phyloP scores from a whole-genome alignment of 2,113 vertebrate genomes.

The Corydoras maculifer region DNA sequence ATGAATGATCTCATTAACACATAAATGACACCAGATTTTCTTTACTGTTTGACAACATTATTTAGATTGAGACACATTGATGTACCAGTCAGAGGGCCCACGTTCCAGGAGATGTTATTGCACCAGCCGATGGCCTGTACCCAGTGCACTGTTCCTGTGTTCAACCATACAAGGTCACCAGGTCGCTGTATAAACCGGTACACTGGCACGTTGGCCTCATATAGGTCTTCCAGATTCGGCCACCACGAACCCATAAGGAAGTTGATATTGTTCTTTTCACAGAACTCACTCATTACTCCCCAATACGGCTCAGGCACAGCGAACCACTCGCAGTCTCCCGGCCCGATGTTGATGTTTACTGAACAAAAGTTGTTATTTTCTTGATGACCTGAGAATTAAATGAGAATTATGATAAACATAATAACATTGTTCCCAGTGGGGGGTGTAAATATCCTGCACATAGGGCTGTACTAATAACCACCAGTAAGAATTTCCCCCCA shows the following conservation, averaged over 20 bases:
- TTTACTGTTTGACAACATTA: too few relatives aligned
- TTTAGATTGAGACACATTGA: neutral
- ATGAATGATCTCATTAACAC: neutral
- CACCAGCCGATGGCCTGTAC: slow-evolving; percentile 98
- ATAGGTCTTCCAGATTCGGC: slow-evolving; percentile 92
- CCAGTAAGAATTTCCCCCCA: too few relatives aligned
- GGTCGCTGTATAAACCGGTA: slow-evolving; percentile 97
- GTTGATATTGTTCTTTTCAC: slow-evolving; percentile 98
- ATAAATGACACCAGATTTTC: neutral
- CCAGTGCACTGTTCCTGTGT: slow-evolving; percentile 97
- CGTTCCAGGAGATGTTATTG: slow-evolving; percentile 98
- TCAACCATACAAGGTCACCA: slow-evolving; percentile 97
- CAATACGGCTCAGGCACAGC: slow-evolving; percentile 95
- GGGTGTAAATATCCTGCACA: too few relatives aligned
- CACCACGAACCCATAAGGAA: slow-evolving; percentile 96
- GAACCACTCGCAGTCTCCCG: slow-evolving; percentile 98
- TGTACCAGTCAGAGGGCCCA: slow-evolving; percentile 90
- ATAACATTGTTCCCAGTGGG: too few relatives aligned
- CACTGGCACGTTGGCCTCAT: slow-evolving; percentile 93
- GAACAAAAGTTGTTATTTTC: slow-evolving; percentile 99
- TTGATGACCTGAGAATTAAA: slow-evolving; percentile 77
- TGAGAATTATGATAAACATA: too few relatives aligned
- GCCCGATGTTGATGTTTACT: slow-evolving; percentile 98
- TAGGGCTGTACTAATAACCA: too few relatives aligned
- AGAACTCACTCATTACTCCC: slow-evolving; percentile 95